Conservation (phyloP, 2,797 vertebrate genomes). For the Jordanella pulchra region DNA sequence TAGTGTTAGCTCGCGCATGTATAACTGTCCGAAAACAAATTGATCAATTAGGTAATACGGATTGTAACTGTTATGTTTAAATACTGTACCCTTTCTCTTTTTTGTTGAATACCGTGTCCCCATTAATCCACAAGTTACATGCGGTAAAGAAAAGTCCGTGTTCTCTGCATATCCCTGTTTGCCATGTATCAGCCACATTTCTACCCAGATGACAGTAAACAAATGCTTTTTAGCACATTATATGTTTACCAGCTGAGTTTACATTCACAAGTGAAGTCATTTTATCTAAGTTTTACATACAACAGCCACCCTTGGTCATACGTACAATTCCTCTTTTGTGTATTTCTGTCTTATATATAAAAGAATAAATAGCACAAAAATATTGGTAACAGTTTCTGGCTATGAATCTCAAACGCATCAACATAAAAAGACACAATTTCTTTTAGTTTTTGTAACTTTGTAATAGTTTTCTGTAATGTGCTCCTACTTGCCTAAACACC, state of each 20-base stretch:
- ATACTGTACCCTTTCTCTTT: background rate
- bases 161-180: background rate
- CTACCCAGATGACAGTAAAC: background rate
- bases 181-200: background rate
- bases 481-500: too few species aligned
- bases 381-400: background rate
- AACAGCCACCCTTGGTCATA: background rate
- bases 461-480: too few species aligned
- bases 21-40: background rate
- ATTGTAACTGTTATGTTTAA: background rate
- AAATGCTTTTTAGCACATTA: background rate
- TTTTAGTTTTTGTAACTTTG: too few species aligned
- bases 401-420: too few species aligned
- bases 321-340: background rate
- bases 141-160: too few species aligned
- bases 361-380: background rate
- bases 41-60: background rate
- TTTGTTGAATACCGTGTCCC: too few species aligned
- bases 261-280: background rate
- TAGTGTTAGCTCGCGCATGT: background rate
- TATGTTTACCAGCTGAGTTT: background rate
- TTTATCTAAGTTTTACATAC: background rate
- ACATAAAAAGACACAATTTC: too few species aligned
- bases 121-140: too few species aligned
- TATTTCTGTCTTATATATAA: background rate